Evolutionary conservation across 2,113 vertebrate genomes (phyloP).

Genomic region (Mastomys coucha): DNA sequence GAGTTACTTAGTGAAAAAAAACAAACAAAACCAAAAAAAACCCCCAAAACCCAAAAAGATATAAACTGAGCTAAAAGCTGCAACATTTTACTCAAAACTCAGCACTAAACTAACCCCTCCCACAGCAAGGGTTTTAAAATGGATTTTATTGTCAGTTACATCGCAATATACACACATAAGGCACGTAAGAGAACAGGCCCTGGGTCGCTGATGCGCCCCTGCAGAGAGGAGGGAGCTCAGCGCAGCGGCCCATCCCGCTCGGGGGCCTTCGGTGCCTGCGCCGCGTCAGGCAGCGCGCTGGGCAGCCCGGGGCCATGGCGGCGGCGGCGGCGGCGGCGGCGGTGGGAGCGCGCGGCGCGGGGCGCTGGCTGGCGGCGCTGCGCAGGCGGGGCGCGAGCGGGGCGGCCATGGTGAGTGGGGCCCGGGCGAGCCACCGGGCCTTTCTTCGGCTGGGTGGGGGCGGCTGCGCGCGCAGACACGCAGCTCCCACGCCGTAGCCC

Average conservation of each 20-base stretch:
- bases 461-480: background rate
- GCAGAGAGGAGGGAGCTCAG: background rate
- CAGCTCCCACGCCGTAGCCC: background rate
- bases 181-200: background rate
- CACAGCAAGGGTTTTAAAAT: background rate
- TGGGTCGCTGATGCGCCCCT: background rate
- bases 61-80: background rate
- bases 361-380: conserved; percentile 27
- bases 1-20: background rate
- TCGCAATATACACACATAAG: background rate
- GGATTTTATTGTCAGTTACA: conserved; percentile 11
- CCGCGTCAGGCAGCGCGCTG: background rate
- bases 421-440: background rate
- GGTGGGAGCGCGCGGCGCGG: background rate
- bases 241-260: background rate
- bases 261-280: background rate
- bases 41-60: background rate
- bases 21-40: too few species aligned
- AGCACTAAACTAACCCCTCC: background rate
- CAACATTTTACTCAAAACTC: background rate
- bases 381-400: background rate
- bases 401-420: conserved; percentile 80
- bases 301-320: conserved; percentile 60
- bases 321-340: background rate
- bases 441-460: accelerated